These are phyloP conservation scores for Melanostigma gelatinosum DNA, from an alignment of 2,113 vertebrate genomes.

Conservation along the genomic window DNA sequence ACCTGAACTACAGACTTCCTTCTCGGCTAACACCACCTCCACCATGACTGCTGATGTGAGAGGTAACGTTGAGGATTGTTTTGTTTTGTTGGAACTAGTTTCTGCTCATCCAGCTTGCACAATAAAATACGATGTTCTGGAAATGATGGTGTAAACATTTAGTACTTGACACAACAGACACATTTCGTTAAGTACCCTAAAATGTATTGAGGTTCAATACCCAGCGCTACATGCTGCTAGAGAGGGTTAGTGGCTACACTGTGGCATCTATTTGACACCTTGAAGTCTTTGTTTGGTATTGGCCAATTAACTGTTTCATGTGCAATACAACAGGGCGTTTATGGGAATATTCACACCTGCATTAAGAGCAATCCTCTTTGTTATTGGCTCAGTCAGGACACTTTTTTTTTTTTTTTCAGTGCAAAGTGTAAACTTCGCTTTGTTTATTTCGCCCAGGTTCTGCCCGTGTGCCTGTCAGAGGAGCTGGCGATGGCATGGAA, in stretches of 20 bases:
- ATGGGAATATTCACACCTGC: background rate
- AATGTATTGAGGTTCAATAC: background rate
- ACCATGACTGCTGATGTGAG: constrained; percentile 77
- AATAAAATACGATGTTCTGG: background rate
- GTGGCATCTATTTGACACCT: background rate
- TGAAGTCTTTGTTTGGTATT: background rate
- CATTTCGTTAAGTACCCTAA: background rate
- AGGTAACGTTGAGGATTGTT: constrained; percentile 60
- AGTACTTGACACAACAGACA: background rate
- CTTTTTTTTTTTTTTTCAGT: background rate
- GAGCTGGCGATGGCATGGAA: constrained; percentile 98
- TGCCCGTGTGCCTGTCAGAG: constrained; percentile 84
- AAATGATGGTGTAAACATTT: background rate
- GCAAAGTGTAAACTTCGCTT: background rate
- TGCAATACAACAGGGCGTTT: background rate
- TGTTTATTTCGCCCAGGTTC: constrained; percentile 46
- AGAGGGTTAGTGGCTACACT: background rate
- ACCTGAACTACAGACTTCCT: background rate
- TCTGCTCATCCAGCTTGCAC: background rate
- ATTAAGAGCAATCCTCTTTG: background rate
- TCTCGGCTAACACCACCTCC: background rate
- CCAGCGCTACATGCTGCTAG: background rate
- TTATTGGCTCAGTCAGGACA: background rate
- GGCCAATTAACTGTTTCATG: background rate
- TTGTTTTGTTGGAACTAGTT: no score